Conservation (phyloP, 2,797 vertebrate species). For the Micropoecilia bifurca region DNA sequence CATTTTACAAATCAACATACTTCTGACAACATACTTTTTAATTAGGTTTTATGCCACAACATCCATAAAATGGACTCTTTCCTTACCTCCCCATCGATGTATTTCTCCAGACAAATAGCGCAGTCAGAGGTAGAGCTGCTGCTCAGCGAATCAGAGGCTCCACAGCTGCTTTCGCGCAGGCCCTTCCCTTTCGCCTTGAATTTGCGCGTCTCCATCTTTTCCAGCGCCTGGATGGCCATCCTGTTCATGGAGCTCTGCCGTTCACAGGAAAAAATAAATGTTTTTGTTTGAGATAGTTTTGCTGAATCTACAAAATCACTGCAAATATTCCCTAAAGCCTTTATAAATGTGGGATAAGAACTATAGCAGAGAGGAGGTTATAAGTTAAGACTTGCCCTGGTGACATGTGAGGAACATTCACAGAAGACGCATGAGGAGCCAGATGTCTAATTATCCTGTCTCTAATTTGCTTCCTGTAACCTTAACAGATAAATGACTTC, state of each 20-base stretch:
- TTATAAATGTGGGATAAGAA: background rate
- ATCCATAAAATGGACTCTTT: background rate
- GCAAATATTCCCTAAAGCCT: background rate
- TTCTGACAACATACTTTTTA: background rate
- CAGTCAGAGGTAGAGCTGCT: slow-evolving; percentile 97
- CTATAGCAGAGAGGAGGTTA: background rate
- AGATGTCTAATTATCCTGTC: slow-evolving; percentile 1
- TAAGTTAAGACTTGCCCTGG: slow-evolving; percentile 5
- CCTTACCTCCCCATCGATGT: slow-evolving; percentile 96
- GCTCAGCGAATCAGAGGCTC: slow-evolving; percentile 90
- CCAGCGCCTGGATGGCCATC: slow-evolving; percentile 95
- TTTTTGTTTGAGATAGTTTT: background rate
- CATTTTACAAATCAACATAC: background rate
- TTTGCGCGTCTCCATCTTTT: slow-evolving; percentile 99
- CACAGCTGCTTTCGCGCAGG: slow-evolving; percentile 89
- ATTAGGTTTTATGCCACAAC: background rate
- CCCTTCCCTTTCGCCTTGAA: slow-evolving; percentile 96
- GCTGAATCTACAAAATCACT: background rate
- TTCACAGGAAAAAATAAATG: background rate
- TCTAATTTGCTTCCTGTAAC: slow-evolving; percentile 16
- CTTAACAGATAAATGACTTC: slow-evolving; percentile 14
- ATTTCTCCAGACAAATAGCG: slow-evolving; percentile 98
- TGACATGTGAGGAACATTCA: background rate
- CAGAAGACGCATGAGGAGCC: background rate
- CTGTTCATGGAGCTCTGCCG: slow-evolving; percentile 96